Base-by-base conservation (phyloP, 2,797 vertebrate species). In the Oophaga sylvatica region DNA sequence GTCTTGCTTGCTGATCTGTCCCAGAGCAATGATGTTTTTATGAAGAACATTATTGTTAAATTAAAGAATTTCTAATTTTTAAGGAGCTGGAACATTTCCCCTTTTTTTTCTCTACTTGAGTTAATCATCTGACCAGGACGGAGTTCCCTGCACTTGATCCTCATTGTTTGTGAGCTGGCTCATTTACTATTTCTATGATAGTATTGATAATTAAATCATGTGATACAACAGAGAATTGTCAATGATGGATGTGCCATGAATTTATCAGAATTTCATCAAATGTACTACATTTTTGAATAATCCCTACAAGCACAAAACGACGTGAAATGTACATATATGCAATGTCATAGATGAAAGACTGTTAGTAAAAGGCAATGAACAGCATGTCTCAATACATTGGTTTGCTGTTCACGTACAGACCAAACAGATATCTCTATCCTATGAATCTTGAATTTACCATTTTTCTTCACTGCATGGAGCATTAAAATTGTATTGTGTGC, bases 401-500 rank as follows among this genome's bases (percentile, higher is more conserved):
- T 31, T 80, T 84, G 73, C 82, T 84, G 67, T 57, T 80, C 87
- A 85, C 82, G 73, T 81, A 17, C 67, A 88, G 65, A 80, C 63
- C 56, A 83, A 83, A 88, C 17, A 84, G 41, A 80, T 71, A 88
- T 84, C 75, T 84, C 76, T 59, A 75, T 84, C 63, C 76, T 60
- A 85, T 80, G 67, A 41, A 88, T 88, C 87, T 88, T 84, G 67
- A 65, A 75, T 88, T 88, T 75, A 81, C 75, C 82, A 88, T 88
- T 84, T 85, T 88, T 85, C 87, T 65, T 84, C 87, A 41, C 87
- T 85, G 82, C 77, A 76, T 88, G 87, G 65, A 79, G 63, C 87
- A 88, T 84, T 84, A 83, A 73, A 80, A 88, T 88, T 84, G 87
- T 75, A 84, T 88, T 84, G 76, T 88, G 87, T 29, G 82, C 76